Evolutionary conservation across 2,888 invertebrate genomes (phyloP).

Genomic region (Vanessa cardui): DNA sequence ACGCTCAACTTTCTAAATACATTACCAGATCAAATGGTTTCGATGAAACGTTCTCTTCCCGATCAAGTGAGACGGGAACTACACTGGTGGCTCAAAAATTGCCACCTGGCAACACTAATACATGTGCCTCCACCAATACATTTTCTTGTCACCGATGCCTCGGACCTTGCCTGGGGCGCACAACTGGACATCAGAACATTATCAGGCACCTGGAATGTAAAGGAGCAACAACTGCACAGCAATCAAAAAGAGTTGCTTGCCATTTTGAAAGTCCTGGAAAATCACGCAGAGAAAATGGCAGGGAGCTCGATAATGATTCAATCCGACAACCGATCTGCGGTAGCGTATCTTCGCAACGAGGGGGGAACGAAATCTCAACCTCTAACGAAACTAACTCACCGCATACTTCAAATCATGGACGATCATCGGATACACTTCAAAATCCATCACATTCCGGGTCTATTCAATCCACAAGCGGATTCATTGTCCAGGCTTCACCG

Average conservation of each 20-base stretch:
- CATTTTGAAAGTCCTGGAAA: slow-evolving; percentile 14
- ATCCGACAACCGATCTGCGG: slow-evolving; percentile 8
- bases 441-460: slow-evolving; percentile 10
- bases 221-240: background rate
- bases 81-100: background rate
- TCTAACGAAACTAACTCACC: background rate
- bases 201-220: background rate
- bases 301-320: slow-evolving; percentile 4
- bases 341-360: slow-evolving; percentile 15
- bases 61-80: background rate
- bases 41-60: background rate
- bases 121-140: background rate
- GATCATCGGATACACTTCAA: background rate
- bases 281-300: background rate
- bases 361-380: background rate
- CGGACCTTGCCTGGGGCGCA: slow-evolving; percentile 6
- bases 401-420: slow-evolving; percentile 6
- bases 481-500: slow-evolving; percentile 36
- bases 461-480: slow-evolving; percentile 35
- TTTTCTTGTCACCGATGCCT: slow-evolving; percentile 2
- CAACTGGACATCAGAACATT: background rate
- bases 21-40: background rate
- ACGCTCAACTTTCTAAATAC: too few species aligned
- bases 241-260: slow-evolving; percentile 11
- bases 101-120: background rate